Conservation (phyloP, 2,113 vertebrate genomes). For the Indri indri region DNA sequence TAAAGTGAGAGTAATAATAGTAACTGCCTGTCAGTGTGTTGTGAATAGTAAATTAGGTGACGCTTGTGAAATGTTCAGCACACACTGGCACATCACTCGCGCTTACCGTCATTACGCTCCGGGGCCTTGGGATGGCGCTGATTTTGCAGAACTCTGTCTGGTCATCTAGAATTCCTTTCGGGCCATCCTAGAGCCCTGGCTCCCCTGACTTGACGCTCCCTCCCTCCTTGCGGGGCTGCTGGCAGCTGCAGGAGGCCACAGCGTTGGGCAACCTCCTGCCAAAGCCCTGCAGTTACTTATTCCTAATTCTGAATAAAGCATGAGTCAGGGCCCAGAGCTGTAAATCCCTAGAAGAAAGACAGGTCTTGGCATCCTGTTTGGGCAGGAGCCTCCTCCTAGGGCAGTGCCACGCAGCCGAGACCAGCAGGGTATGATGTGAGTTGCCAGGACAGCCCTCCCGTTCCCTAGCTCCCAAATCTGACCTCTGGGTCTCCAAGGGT, state of each 20-base stretch:
- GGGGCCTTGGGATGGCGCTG: too few species aligned
- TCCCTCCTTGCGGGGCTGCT: fast-evolving
- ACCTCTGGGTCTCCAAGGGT: neutral
- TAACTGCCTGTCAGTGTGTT: too few species aligned
- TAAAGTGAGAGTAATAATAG: too few species aligned
- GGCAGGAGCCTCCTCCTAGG: neutral
- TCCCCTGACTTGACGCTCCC: fast-evolving
- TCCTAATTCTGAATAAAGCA: neutral
- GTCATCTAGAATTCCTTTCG: too few species aligned
- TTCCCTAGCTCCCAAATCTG: neutral
- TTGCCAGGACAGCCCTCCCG: neutral
- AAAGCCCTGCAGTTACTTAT: neutral
- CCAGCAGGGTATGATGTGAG: neutral
- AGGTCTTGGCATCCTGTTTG: neutral
- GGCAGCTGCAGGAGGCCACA: neutral
- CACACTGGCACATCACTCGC: too few species aligned
- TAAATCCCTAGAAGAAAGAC: neutral
- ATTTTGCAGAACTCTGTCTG: too few species aligned
- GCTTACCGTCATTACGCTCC: too few species aligned
- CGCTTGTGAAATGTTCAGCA: too few species aligned
- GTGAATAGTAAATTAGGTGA: too few species aligned
- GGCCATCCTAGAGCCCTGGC: neutral
- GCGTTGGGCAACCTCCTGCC: neutral
- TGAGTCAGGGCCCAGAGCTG: neutral
- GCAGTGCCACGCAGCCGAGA: neutral